Evolutionary conservation across 2,113 vertebrate species (phyloP).

Genomic region (Tilapia sparmanii): DNA sequence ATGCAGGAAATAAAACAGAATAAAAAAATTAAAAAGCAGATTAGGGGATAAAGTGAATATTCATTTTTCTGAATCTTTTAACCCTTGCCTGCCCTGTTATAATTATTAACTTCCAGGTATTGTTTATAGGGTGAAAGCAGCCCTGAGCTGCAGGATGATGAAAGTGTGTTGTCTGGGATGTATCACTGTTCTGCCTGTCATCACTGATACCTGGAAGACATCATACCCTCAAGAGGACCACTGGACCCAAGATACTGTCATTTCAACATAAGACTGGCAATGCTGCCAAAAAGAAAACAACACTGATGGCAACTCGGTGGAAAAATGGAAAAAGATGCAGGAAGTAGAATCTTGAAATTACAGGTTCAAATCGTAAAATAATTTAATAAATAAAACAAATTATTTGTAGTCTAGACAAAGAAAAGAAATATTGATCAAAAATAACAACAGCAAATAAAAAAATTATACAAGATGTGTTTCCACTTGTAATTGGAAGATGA

Average conservation of each 20-base stretch:
- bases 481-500: conserved; percentile 9
- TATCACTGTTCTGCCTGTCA: neutral
- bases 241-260: neutral
- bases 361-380: neutral
- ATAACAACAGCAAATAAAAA: neutral
- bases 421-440: neutral
- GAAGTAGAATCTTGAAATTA: neutral
- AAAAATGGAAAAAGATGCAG: neutral
- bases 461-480: neutral
- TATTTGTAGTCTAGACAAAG: neutral
- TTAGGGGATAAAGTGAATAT: neutral
- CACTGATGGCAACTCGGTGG: neutral
- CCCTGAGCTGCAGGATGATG: neutral
- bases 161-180: neutral
- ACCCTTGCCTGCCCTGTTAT: neutral
- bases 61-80: neutral
- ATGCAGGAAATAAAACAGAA: neutral
- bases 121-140: neutral
- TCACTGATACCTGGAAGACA: neutral
- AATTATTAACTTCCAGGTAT: neutral
- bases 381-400: neutral
- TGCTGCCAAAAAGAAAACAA: neutral
- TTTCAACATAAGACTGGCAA: neutral
- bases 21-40: neutral
- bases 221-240: neutral